Conservation (phyloP, 2,888 invertebrate genomes). For the Willowsia nigromaculata region DNA sequence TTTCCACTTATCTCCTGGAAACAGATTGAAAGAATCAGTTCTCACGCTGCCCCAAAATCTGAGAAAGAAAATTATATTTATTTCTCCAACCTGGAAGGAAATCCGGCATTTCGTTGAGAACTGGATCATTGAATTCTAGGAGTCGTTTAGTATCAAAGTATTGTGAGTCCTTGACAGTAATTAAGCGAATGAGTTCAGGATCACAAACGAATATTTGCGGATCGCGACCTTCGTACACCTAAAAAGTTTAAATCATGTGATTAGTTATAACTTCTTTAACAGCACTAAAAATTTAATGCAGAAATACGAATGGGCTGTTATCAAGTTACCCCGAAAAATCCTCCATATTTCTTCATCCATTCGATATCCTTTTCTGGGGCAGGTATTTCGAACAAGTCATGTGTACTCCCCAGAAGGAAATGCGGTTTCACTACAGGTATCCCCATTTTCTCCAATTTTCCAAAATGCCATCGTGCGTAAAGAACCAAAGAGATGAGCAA, state of each 20-base stretch:
- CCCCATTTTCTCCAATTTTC: conserved; percentile 45
- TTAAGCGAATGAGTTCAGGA: conserved; percentile 65
- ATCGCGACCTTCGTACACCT: conserved; percentile 73
- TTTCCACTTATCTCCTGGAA: conserved; percentile 43
- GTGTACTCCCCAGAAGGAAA: conserved; percentile 23
- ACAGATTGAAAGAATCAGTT: not conserved
- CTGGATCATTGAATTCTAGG: conserved; percentile 63
- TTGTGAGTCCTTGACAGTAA: conserved; percentile 66
- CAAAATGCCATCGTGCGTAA: conserved; percentile 49
- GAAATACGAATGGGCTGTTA: no score
- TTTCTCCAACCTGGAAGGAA: conserved; percentile 53
- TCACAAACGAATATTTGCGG: conserved; percentile 70
- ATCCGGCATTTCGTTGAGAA: conserved; percentile 73
- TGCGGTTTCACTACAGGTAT: conserved; percentile 16
- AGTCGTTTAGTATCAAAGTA: conserved; percentile 66
- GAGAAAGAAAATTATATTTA: not conserved
- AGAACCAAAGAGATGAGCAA: not conserved
- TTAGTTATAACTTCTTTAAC: no score
- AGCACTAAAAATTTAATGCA: no score
- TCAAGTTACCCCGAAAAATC: conserved; percentile 74
- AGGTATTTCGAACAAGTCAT: conserved; percentile 4
- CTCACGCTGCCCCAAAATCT: not conserved
- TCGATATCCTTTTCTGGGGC: conserved; percentile 64
- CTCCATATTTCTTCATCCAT: conserved; percentile 71
- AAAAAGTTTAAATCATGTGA: not conserved